A percentile compares a stretch with the other conserved stretches of the same genome.
These are phyloP conservation scores for Thunnus thynnus DNA, from an alignment of 2,113 vertebrate species.

Conservation along the genomic window DNA sequence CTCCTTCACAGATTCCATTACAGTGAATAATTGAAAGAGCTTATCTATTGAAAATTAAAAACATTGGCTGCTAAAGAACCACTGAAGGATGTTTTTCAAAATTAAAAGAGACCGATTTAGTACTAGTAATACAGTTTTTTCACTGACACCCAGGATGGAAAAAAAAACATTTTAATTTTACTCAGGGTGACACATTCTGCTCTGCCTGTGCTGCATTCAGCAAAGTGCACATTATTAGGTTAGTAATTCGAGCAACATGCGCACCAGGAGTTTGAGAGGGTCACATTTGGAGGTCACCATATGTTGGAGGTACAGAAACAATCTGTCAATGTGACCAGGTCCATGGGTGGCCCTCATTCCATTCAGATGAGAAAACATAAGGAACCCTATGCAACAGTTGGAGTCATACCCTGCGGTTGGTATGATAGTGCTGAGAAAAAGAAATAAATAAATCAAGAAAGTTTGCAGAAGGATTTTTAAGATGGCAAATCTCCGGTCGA, in stretches of 20 bases:
- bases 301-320: constrained; percentile 73
- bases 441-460: constrained; percentile 3
- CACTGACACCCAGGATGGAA: not conserved
- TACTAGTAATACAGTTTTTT: constrained; percentile 4
- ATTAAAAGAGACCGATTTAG: constrained; percentile 19
- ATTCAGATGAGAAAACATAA: constrained; percentile 61
- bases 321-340: constrained; percentile 62
- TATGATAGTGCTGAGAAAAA: constrained; percentile 2
- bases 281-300: constrained; percentile 71
- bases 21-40: constrained; percentile 16
- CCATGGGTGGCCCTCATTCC: constrained; percentile 71
- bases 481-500: not conserved
- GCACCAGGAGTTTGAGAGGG: constrained; percentile 48
- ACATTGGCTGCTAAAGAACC: not conserved
- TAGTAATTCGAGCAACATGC: constrained; percentile 65
- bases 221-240: constrained; percentile 41
- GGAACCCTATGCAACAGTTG: constrained; percentile 25
- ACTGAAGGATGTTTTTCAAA: constrained; percentile 15
- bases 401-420: constrained; percentile 11
- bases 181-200: constrained; percentile 15
- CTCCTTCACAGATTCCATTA: constrained; percentile 13
- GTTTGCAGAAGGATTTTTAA: not conserved
- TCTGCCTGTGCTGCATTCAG: constrained; percentile 2
- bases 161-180: not conserved
- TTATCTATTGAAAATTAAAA: constrained; percentile 32